Evolutionary conservation across 2,113 vertebrate genomes (phyloP).

Genomic region (Leptocoma aspasia): DNA sequence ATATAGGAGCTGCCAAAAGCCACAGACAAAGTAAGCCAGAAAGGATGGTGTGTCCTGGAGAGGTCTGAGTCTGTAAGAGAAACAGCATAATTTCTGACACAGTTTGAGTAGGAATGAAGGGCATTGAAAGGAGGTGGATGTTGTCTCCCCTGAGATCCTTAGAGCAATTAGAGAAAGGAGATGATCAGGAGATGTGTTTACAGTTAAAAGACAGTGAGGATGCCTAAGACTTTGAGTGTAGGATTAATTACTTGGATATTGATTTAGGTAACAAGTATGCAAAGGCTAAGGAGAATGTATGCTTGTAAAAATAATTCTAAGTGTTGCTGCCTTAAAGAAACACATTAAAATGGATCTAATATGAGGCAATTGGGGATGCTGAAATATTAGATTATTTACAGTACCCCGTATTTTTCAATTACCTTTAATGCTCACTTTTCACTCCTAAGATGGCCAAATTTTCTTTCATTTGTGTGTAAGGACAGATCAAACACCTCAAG

Average conservation of each 20-base stretch:
- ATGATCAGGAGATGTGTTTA: slow-evolving; percentile 32
- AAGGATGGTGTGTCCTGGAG: not conserved
- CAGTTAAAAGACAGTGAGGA: slow-evolving; percentile 21
- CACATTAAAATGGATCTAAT: not conserved
- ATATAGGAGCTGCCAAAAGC: not conserved
- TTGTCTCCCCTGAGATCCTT: not conserved
- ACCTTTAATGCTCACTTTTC: not conserved
- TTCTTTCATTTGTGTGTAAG: not conserved
- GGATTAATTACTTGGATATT: slow-evolving; percentile 65
- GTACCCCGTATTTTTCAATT: not conserved
- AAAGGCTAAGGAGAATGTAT: not conserved
- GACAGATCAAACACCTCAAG: not conserved
- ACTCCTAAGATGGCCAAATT: not conserved
- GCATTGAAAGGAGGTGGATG: not conserved
- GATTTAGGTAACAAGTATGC: slow-evolving; percentile 48
- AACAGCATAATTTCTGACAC: not conserved
- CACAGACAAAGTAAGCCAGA: not conserved
- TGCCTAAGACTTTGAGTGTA: slow-evolving; percentile 27
- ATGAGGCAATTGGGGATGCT: not conserved
- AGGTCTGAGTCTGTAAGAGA: not conserved
- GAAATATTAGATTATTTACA: not conserved
- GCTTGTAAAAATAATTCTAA: slow-evolving; percentile 10
- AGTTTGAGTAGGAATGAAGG: not conserved
- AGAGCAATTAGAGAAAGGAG: slow-evolving; percentile 52
- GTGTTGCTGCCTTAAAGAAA: not conserved